A percentile compares a stretch with the other conserved stretches of the same genome.
phyloP scores from a whole-genome alignment of 2,888 invertebrate genomes.

The Apoda limacodes region DNA sequence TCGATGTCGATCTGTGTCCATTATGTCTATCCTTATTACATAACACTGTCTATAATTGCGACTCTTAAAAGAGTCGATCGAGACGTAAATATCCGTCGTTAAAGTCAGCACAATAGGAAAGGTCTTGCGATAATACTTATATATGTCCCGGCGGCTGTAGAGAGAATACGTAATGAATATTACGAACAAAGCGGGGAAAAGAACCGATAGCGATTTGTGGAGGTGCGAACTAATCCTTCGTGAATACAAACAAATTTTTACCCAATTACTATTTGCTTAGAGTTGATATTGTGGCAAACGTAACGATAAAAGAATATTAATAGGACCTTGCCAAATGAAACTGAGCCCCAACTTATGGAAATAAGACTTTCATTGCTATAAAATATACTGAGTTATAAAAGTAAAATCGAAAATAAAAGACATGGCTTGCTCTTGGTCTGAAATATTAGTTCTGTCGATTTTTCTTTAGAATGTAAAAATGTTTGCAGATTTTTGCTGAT shows the following conservation, averaged over 20 bases:
- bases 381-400: conserved; percentile 21
- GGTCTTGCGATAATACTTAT: conserved; percentile 49
- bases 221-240: conserved; percentile 38
- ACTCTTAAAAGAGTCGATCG: no score
- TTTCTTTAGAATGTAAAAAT: conserved; percentile 46
- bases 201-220: conserved; percentile 51
- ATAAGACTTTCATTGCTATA: conserved; percentile 23
- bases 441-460: conserved; percentile 56
- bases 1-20: no score
- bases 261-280: conserved; percentile 22
- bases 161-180: conserved; percentile 64
- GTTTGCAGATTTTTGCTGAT: no score
- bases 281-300: conserved; percentile 24
- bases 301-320: conserved; percentile 25
- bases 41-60: no score
- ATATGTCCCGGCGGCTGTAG: conserved; percentile 54
- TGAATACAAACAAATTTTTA: conserved; percentile 20
- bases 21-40: no score
- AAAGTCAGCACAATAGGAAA: conserved; percentile 39
- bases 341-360: conserved; percentile 15
- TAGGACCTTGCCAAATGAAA: conserved; percentile 20
- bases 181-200: conserved; percentile 60
- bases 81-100: no score
- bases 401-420: conserved; percentile 52
- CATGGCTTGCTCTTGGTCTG: conserved; percentile 40